A percentile compares a stretch with the other conserved stretches of the same genome.
Evolutionary conservation across 30 jellyfish, hydroid and myxozoan species (phyloP).

Genomic region (Nemopilema nomurai): DNA sequence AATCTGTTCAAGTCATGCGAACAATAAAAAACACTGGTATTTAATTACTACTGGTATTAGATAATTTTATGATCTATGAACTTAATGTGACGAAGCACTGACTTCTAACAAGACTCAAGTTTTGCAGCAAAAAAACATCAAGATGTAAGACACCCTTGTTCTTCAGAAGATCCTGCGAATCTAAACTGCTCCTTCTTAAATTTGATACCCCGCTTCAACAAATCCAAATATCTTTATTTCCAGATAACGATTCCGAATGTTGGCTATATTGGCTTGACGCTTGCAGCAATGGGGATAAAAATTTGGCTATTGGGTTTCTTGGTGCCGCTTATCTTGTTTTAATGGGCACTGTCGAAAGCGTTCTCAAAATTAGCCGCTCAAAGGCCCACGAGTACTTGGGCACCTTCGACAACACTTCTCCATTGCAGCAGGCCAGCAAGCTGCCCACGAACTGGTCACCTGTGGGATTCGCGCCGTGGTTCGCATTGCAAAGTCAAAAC

Average conservation of each 20-base stretch:
- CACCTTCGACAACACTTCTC: background rate
- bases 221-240: background rate
- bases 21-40: no score
- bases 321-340: constrained; percentile 37
- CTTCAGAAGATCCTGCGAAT: no score
- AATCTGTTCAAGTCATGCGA: no score
- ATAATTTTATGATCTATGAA: no score
- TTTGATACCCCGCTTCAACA: background rate
- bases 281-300: constrained; percentile 55
- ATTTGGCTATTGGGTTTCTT: constrained; percentile 25
- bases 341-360: background rate
- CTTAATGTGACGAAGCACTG: no score
- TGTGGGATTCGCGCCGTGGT: constrained; percentile 65
- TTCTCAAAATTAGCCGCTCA: constrained; percentile 7
- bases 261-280: constrained; percentile 58
- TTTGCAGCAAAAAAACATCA: no score
- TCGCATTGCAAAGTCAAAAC: constrained; percentile 14
- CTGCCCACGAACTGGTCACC: constrained; percentile 59
- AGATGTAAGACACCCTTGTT: no score
- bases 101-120: no score
- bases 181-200: no score
- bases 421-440: background rate
- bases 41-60: no score
- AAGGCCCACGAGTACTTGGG: constrained; percentile 30
- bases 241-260: constrained; percentile 60